Evolutionary conservation across 2,797 vertebrate species (phyloP).

Genomic region (Alfaro cultratus): DNA sequence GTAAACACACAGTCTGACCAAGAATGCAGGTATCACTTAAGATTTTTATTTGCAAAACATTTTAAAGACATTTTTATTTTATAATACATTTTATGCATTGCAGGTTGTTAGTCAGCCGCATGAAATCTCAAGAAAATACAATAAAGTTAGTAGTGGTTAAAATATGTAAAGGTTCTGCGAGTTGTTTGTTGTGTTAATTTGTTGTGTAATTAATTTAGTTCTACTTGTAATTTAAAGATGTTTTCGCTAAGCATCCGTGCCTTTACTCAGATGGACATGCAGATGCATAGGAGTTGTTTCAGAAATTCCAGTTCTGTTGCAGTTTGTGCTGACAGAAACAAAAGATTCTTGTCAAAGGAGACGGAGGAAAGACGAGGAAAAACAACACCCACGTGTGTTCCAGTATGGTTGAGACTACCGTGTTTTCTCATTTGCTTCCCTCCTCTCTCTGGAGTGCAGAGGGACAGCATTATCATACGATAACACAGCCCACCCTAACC

Average conservation of each 20-base stretch:
- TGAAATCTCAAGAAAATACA: neutral
- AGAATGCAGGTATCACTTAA: neutral
- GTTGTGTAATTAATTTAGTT: neutral
- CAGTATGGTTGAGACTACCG: conserved; percentile 43
- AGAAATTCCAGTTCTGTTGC: conserved; percentile 51
- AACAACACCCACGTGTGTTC: conserved; percentile 50
- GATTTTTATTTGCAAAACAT: neutral
- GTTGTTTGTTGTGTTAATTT: neutral
- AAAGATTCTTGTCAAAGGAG: conserved; percentile 54
- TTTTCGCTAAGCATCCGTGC: conserved; percentile 27
- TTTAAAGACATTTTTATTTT: neutral
- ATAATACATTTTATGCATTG: neutral
- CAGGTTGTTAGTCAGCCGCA: neutral
- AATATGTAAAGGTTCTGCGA: neutral
- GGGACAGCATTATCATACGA: conserved; percentile 94
- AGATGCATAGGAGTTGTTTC: conserved; percentile 60
- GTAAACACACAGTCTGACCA: neutral
- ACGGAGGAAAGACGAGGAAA: conserved; percentile 29
- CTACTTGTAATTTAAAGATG: conserved; percentile 9
- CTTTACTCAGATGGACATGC: conserved; percentile 55
- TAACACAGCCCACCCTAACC: conserved; percentile 73
- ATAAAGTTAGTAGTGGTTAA: neutral
- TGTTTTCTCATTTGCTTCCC: conserved; percentile 50
- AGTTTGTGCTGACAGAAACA: conserved; percentile 60
- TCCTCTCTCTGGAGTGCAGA: conserved; percentile 59